These are phyloP conservation scores for Neopelma chrysocephalum DNA, from an alignment of 2,797 vertebrate genomes.

Conservation along the genomic window DNA sequence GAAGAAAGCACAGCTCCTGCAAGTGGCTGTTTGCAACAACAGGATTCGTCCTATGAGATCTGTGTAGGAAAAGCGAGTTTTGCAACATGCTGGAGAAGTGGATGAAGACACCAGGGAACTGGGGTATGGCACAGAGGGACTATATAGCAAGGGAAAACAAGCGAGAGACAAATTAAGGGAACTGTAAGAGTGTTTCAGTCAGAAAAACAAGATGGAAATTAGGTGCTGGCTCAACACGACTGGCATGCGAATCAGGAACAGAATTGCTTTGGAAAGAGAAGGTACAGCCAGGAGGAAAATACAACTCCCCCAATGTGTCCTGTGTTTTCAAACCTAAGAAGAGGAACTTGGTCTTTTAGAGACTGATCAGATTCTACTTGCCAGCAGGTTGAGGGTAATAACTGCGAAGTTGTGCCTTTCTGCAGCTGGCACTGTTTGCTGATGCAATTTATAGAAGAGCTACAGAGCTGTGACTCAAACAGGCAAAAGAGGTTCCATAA, in stretches of 20 bases:
- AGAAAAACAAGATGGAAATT: background rate
- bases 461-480: background rate
- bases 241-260: background rate
- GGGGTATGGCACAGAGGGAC: background rate
- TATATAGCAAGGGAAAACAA: background rate
- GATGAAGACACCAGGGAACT: background rate
- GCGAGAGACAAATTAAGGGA: background rate
- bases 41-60: background rate
- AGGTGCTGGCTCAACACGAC: background rate
- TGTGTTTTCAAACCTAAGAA: background rate
- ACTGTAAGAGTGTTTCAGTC: background rate
- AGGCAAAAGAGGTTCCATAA: background rate
- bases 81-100: background rate
- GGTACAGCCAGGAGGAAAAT: background rate
- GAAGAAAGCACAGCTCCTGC: background rate
- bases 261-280: background rate
- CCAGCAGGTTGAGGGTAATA: background rate
- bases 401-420: background rate
- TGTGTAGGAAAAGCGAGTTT: background rate
- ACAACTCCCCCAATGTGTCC: background rate
- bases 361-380: background rate
- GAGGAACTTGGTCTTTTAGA: background rate
- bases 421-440: background rate
- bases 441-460: background rate
- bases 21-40: accelerated